Base-by-base conservation (phyloP, 2,113 vertebrate species). In the Gymnobelideus leadbeateri region DNA sequence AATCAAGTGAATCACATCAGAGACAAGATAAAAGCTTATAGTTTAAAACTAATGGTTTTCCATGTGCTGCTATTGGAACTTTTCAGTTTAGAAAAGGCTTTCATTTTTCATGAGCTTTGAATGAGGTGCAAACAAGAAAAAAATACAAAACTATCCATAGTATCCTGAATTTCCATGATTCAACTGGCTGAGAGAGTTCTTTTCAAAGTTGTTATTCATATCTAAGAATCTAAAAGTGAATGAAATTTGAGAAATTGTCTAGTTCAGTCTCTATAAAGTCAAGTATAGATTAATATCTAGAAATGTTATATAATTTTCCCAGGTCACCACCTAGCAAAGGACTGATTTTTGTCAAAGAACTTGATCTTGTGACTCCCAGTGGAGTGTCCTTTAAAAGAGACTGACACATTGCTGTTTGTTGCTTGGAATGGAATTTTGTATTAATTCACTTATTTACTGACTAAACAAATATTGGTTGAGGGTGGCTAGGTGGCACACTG, bases 21-120 rank as follows among this genome's bases (percentile, higher is more conserved):
- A 91, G 61, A 24, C 24, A 0, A 1, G 0, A 31, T 68, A 2
- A 84, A 3, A 0, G 92, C 89, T 95, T 90, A 37, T 50, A 24
- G 37, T 16, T 6, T 3, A 25, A 54, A 90, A 55, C 51, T 52
- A 68, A 94, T 55, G 16, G 89, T 11, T 94, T 10, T 55, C 55
- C 93, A 28, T 89, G 54, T 53, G 93, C 91, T 51, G 93, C 95
- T 53, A 3, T 47, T 43, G 16, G 93, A 7, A 25, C 91, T 93
- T 96, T 92, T 94, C 94, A 92, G 95, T 96, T 93, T 91, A 51
- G 53, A 51, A 84, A 93, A 92, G 91, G 84, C 53, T 90, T 92
- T 89, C 31, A 37, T 61, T 90, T 94, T 26, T 50, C 25, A 12
- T 51, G 49, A 47, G 37, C 90, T 91, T 95, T 93, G 54, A 95